phyloP scores from a whole-genome alignment of 1,140 invertebrate species.

The Macrostomum lignano region DNA sequence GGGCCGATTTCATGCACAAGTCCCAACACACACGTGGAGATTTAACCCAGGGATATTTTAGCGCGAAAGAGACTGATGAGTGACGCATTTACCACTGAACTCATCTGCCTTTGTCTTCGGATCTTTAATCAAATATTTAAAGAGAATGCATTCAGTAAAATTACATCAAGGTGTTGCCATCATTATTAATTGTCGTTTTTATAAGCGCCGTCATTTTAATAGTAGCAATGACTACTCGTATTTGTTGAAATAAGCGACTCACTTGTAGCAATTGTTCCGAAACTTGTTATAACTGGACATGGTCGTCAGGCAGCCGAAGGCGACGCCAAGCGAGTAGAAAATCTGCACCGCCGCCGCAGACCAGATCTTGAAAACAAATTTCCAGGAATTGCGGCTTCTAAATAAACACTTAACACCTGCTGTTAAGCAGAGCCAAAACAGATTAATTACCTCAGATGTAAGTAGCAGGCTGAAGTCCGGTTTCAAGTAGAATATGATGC shows the following conservation, averaged over 20 bases:
- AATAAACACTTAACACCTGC: constrained; percentile 37
- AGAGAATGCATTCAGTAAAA: too few relatives aligned
- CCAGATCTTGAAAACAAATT: constrained; percentile 49
- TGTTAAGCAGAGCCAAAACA: not conserved
- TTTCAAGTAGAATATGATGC: constrained; percentile 10
- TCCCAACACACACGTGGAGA: too few relatives aligned
- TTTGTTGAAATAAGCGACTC: not conserved
- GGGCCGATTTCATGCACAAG: too few relatives aligned
- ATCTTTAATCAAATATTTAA: too few relatives aligned
- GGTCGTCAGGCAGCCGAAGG: constrained; percentile 73
- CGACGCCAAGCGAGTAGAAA: constrained; percentile 82
- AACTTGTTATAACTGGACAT: constrained; percentile 91
- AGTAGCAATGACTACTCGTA: not conserved
- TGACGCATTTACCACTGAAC: too few relatives aligned
- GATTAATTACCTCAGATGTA: not conserved
- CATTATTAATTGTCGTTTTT: too few relatives aligned
- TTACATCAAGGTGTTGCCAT: too few relatives aligned
- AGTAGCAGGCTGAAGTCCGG: constrained; percentile 9
- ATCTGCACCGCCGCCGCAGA: constrained; percentile 86
- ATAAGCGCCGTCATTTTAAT: too few relatives aligned
- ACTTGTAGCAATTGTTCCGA: constrained; percentile 53
- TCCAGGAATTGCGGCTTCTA: constrained; percentile 50
- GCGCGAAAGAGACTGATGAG: too few relatives aligned
- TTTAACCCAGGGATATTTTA: too few relatives aligned
- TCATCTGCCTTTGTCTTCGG: too few relatives aligned